These are phyloP conservation scores for Frieseomelitta varia DNA, from an alignment of 1,140 invertebrate species.

Conservation along the genomic window DNA sequence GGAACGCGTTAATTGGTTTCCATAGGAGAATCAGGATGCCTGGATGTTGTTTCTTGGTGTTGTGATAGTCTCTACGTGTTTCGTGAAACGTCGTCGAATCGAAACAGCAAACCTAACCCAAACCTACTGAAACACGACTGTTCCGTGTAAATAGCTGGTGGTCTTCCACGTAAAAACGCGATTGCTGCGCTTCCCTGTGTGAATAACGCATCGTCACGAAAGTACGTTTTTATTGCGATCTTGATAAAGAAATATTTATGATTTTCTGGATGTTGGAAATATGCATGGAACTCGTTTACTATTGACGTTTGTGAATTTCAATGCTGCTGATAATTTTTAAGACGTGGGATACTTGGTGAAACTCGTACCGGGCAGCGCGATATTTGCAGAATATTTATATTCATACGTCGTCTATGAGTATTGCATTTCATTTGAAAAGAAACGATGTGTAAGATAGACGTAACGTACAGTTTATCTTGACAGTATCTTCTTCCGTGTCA, in stretches of 20 bases:
- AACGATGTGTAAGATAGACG: too few species aligned
- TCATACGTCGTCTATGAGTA: not conserved
- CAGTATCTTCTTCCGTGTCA: not conserved
- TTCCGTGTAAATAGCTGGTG: not conserved
- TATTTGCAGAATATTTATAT: too few species aligned
- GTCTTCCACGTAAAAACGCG: not conserved
- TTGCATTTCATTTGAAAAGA: not conserved
- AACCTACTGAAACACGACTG: not conserved
- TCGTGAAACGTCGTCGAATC: not conserved
- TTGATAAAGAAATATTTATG: conserved; percentile 1
- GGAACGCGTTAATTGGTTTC: conserved; percentile 40
- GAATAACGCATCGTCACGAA: not conserved
- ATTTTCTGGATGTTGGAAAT: not conserved
- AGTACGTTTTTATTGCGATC: not conserved
- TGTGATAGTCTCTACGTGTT: not conserved
- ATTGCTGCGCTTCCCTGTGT: not conserved
- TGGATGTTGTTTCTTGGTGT: not conserved
- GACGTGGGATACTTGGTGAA: not conserved
- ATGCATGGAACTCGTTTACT: not conserved
- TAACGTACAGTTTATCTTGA: not conserved
- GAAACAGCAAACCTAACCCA: not conserved
- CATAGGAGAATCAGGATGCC: not conserved
- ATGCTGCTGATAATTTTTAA: not conserved
- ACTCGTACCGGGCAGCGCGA: not conserved
- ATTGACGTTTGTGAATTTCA: not conserved